A percentile compares a stretch with the other conserved stretches of the same genome.
Evolutionary conservation across 2,113 vertebrate species (phyloP).

Genomic region (Gadus chalcogrammus): DNA sequence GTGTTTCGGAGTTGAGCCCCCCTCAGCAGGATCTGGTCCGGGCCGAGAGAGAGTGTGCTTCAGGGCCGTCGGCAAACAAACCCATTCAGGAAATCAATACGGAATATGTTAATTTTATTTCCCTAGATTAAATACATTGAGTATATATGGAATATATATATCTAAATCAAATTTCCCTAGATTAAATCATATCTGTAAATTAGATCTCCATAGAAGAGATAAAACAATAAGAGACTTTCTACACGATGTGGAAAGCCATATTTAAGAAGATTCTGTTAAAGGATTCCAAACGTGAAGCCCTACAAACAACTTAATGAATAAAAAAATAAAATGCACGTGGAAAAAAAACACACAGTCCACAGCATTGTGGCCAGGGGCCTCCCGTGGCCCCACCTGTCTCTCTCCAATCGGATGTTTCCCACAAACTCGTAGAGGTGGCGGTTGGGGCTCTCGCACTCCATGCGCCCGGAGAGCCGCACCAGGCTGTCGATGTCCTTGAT

Average conservation of each 20-base stretch:
- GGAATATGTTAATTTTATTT: too few species aligned
- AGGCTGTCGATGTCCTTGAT: conserved; percentile 90
- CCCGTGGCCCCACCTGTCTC: conserved; percentile 78
- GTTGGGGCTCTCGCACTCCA: conserved; percentile 97
- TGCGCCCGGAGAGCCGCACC: conserved; percentile 85
- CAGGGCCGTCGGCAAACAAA: conserved; percentile 5
- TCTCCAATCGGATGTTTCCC: conserved; percentile 91
- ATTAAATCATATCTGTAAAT: too few species aligned
- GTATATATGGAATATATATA: too few species aligned
- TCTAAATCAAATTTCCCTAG: too few species aligned
- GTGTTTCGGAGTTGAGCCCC: conserved; percentile 97
- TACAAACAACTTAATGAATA: too few species aligned
- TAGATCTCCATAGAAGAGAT: too few species aligned
- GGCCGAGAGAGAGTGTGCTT: conserved; percentile 88
- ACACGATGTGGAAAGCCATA: too few species aligned
- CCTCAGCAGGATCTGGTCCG: conserved; percentile 95
- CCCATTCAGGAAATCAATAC: too few species aligned
- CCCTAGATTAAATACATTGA: too few species aligned
- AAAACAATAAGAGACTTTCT: too few species aligned
- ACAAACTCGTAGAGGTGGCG: conserved; percentile 97
- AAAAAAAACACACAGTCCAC: neutral
- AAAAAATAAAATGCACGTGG: neutral
- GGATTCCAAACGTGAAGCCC: too few species aligned
- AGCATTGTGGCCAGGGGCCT: neutral
- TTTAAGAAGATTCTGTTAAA: too few species aligned